phyloP scores from a whole-genome alignment of 1,140 invertebrate species.

The Periplaneta americana region DNA sequence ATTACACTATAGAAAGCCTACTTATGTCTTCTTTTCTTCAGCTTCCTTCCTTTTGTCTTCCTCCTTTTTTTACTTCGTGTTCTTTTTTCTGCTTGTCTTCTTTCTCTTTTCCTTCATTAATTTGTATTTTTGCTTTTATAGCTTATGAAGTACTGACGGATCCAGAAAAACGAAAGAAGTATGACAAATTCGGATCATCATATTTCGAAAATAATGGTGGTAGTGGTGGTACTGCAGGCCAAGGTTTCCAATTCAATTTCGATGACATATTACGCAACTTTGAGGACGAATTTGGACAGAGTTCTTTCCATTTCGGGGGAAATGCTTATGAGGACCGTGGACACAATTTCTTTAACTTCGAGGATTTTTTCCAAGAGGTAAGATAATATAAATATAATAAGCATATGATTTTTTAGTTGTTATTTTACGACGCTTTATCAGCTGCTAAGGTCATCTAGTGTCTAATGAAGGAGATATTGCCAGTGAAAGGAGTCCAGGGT shows the following conservation, averaged over 20 bases:
- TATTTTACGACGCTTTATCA: too few species aligned
- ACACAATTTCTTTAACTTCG: constrained; percentile 7
- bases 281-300: constrained; percentile 14
- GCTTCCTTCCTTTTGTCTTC: background rate
- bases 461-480: too few species aligned
- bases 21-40: too few species aligned
- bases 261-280: constrained; percentile 24
- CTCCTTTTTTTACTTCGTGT: background rate
- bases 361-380: constrained; percentile 8
- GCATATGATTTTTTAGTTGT: too few species aligned
- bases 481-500: too few species aligned
- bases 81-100: background rate
- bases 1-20: background rate
- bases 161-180: constrained; percentile 33
- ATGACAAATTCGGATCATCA: constrained; percentile 32
- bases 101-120: background rate
- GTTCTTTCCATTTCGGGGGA: constrained; percentile 11
- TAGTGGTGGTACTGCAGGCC: constrained; percentile 15
- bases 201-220: constrained; percentile 18
- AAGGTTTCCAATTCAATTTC: constrained; percentile 34
- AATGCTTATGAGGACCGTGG: background rate
- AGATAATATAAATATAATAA: background rate
- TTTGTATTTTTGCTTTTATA: constrained; percentile 13
- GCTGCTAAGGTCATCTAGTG: too few species aligned
- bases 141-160: constrained; percentile 39